phyloP scores from a whole-genome alignment of 2,113 vertebrate genomes.

The Osmerus eperlanus region DNA sequence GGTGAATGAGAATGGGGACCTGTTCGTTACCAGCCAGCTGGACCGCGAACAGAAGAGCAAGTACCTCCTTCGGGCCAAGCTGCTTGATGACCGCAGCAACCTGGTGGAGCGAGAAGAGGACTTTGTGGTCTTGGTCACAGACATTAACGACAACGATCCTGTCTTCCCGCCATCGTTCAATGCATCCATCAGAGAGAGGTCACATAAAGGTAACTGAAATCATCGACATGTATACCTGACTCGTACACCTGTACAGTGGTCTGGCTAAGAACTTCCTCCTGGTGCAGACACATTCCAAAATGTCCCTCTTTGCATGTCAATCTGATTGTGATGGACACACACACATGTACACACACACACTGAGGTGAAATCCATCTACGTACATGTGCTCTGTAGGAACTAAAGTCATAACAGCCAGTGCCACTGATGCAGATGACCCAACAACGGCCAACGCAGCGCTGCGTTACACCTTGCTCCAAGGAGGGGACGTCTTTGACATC shows the following conservation, averaged over 20 bases:
- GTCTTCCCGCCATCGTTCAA: conserved; percentile 76
- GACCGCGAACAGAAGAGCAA: conserved; percentile 82
- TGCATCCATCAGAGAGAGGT: conserved; percentile 83
- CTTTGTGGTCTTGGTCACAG: conserved; percentile 82
- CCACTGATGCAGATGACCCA: conserved; percentile 88
- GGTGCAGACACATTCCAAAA: no score
- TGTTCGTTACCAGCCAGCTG: conserved; percentile 76
- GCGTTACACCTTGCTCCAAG: conserved; percentile 74
- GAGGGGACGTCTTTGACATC: conserved; percentile 78
- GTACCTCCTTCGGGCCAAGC: conserved; percentile 77
- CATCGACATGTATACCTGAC: neutral
- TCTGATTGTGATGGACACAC: no score
- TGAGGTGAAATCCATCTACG: neutral
- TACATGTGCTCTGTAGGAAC: conserved; percentile 72
- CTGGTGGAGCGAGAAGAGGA: conserved; percentile 74
- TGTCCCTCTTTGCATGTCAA: no score
- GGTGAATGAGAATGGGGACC: conserved; percentile 77
- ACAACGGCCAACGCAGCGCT: conserved; percentile 78
- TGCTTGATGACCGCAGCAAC: conserved; percentile 69
- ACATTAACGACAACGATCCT: conserved; percentile 89
- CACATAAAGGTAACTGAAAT: conserved; percentile 69
- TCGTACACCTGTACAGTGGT: no score
- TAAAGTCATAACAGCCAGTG: conserved; percentile 75
- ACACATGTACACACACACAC: no score
- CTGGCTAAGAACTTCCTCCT: no score